phyloP scores from a whole-genome alignment of 2,797 vertebrate species.

The Leuciscus waleckii region DNA sequence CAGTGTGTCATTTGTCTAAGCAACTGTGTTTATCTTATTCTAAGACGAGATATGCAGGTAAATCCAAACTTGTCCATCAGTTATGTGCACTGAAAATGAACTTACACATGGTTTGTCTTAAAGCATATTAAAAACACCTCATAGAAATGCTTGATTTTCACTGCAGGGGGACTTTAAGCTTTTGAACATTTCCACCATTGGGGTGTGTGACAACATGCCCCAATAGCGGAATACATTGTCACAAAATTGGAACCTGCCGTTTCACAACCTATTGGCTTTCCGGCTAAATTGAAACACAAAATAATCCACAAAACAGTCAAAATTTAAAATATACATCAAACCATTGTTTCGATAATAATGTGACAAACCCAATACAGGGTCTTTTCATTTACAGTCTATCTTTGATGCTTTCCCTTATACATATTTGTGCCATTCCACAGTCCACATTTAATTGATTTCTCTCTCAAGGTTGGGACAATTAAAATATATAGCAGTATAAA shows the following conservation, averaged over 20 bases:
- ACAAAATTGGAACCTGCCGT: not conserved
- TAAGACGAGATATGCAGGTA: no score
- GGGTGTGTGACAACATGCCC: not conserved
- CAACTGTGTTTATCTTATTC: no score
- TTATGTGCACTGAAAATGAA: no score
- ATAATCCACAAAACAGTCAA: not conserved
- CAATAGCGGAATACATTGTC: not conserved
- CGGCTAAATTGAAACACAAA: not conserved
- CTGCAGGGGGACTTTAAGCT: not conserved
- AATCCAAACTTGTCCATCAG: no score
- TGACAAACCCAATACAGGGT: not conserved
- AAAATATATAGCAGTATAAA: constrained; percentile 14
- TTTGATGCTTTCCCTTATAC: not conserved
- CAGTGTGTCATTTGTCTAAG: no score
- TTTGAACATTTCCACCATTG: not conserved
- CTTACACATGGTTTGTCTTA: no score
- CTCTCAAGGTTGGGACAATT: not conserved
- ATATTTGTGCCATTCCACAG: not conserved
- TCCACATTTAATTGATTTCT: constrained; percentile 3
- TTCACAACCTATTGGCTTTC: not conserved
- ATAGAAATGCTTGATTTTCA: no score
- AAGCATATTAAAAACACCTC: no score
- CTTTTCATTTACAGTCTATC: not conserved
- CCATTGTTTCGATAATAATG: not conserved
- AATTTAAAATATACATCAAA: not conserved